A percentile compares a stretch with the other conserved stretches of the same genome.
Conservation (phyloP, 2,888 invertebrate genomes). For the Syritta pipiens region DNA sequence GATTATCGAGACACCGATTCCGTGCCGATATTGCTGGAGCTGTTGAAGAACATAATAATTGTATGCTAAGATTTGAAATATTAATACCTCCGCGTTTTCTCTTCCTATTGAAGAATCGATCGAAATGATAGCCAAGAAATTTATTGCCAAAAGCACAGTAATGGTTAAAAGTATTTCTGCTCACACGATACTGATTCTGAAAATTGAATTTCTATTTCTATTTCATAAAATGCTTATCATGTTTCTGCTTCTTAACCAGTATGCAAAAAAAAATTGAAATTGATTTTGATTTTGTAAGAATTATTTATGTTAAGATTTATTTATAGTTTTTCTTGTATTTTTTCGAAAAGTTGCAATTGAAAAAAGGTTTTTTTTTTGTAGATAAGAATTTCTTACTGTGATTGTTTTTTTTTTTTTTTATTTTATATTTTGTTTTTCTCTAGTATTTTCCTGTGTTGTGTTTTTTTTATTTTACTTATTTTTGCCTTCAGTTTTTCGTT, state of each 20-base stretch:
- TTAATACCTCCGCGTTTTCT: too few relatives aligned
- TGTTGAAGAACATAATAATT: too few relatives aligned
- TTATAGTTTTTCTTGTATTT: neutral
- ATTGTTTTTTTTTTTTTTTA: conserved; percentile 16
- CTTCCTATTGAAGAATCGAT: too few relatives aligned
- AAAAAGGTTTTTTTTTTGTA: conserved; percentile 7
- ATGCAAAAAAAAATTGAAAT: neutral
- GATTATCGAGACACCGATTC: too few relatives aligned
- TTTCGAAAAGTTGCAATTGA: conserved; percentile 15
- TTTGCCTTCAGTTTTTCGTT: too few relatives aligned
- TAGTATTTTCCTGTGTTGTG: conserved; percentile 19
- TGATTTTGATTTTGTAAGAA: neutral
- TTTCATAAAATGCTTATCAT: neutral
- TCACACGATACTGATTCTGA: too few relatives aligned
- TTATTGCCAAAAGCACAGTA: too few relatives aligned
- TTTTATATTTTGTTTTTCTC: conserved; percentile 27
- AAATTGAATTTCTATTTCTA: neutral
- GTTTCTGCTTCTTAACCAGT: too few relatives aligned
- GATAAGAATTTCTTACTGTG: conserved; percentile 14
- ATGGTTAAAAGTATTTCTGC: too few relatives aligned
- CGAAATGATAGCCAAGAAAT: too few relatives aligned
- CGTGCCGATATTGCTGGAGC: too few relatives aligned
- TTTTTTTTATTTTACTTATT: conserved; percentile 26
- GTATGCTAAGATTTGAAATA: too few relatives aligned
- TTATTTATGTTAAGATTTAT: neutral